A percentile compares a stretch with the other conserved stretches of the same genome.
These are phyloP conservation scores for Embiotoca jacksoni DNA, from an alignment of 2,113 vertebrate genomes.

Conservation along the genomic window DNA sequence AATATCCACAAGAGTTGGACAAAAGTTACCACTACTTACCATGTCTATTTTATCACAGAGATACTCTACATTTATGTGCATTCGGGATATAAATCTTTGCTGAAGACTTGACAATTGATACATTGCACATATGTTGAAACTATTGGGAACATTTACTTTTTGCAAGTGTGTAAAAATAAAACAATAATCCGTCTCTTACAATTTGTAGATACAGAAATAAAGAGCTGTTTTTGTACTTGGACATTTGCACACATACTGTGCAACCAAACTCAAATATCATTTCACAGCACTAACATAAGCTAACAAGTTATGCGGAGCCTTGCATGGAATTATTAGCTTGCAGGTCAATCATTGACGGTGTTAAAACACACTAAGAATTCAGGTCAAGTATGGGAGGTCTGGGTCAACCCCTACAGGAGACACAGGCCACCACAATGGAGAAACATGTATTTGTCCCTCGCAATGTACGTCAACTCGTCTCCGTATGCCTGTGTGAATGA, in stretches of 20 bases:
- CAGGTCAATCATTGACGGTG: constrained; percentile 17
- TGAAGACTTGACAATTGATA: constrained; percentile 6
- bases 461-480: constrained; percentile 11
- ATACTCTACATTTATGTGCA: constrained; percentile 5
- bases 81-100: constrained; percentile 12
- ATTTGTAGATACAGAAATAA: not conserved
- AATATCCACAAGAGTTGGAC: constrained; percentile 30
- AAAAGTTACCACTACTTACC: constrained; percentile 9
- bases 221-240: not conserved
- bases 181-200: not conserved
- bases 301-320: not conserved
- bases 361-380: not conserved
- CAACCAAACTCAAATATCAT: constrained; percentile 1
- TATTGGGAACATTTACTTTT: not conserved
- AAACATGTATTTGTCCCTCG: constrained; percentile 4
- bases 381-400: constrained; percentile 2
- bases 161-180: not conserved
- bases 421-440: constrained; percentile 2
- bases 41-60: constrained; percentile 24
- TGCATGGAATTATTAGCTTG: not conserved
- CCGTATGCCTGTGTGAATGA: constrained; percentile 58
- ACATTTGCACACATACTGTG: constrained; percentile 2
- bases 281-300: not conserved
- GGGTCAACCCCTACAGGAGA: not conserved
- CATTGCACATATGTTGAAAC: constrained; percentile 24